These are phyloP conservation scores for Pagetopsis macropterus DNA, from an alignment of 2,797 vertebrate genomes.

Conservation along the genomic window DNA sequence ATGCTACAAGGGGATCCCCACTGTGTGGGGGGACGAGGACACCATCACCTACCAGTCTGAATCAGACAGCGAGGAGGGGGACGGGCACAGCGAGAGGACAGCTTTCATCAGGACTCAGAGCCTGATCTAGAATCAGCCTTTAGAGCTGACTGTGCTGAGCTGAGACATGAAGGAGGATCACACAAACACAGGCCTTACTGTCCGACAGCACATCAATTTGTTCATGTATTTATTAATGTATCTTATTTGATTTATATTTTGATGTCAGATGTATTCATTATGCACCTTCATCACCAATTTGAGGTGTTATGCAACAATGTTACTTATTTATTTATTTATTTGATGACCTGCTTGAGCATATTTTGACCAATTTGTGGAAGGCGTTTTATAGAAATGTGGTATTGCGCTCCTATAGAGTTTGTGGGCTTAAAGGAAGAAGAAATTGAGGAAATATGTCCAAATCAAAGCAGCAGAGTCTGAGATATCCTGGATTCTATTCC, in stretches of 20 bases:
- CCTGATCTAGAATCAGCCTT: slow-evolving; percentile 83
- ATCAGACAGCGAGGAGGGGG: slow-evolving; percentile 91
- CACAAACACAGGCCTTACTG: slow-evolving; percentile 52
- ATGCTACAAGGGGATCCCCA: slow-evolving; percentile 94
- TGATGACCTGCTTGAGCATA: neutral
- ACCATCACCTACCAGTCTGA: slow-evolving; percentile 85
- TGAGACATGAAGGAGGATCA: slow-evolving; percentile 18
- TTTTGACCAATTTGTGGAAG: slow-evolving; percentile 11
- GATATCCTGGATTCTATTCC: neutral
- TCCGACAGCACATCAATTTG: slow-evolving; percentile 33
- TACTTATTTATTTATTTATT: slow-evolving; percentile 12
- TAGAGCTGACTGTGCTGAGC: slow-evolving; percentile 23
- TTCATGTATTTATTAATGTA: slow-evolving; percentile 55
- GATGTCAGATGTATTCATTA: slow-evolving; percentile 33
- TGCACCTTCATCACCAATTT: slow-evolving; percentile 23
- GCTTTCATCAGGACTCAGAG: slow-evolving; percentile 98
- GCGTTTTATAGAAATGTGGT: neutral
- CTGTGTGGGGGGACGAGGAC: slow-evolving; percentile 93
- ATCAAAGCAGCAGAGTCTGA: neutral
- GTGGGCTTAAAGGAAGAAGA: neutral
- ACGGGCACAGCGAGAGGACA: slow-evolving; percentile 90
- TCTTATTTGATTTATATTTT: slow-evolving; percentile 15
- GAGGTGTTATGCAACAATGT: slow-evolving; percentile 38
- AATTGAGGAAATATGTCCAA: neutral
- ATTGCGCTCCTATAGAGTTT: neutral